phyloP scores from a whole-genome alignment of 2,797 vertebrate genomes.

The Oryzias sinensis region DNA sequence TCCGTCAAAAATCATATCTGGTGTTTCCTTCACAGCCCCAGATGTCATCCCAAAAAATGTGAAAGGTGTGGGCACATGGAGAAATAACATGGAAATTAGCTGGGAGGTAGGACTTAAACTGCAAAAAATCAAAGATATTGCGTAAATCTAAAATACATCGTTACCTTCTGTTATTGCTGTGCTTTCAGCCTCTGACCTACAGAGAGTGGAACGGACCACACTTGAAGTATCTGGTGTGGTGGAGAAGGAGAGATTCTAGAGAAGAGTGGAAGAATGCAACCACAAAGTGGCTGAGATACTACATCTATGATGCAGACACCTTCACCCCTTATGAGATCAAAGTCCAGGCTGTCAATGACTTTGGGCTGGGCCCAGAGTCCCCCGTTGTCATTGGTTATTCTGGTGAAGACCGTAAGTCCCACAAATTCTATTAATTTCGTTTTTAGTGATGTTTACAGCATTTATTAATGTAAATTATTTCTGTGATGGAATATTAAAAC shows the following conservation, averaged over 20 bases:
- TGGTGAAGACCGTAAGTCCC: constrained; percentile 95
- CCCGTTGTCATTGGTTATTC: constrained; percentile 89
- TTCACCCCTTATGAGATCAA: constrained; percentile 96
- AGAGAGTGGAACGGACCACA: constrained; percentile 93
- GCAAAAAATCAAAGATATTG: not conserved
- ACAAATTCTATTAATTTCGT: not conserved
- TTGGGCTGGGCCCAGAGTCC: constrained; percentile 90
- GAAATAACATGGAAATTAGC: constrained; percentile 98
- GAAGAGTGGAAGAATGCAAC: constrained; percentile 94
- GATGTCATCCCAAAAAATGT: constrained; percentile 90
- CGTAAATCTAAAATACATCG: not conserved
- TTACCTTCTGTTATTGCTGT: not conserved
- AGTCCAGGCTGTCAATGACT: constrained; percentile 94
- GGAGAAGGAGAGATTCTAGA: constrained; percentile 86
- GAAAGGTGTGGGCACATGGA: constrained; percentile 89
- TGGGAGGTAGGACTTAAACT: constrained; percentile 83
- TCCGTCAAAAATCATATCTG: not conserved
- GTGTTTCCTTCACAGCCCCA: constrained; percentile 81
- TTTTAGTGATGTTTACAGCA: not conserved
- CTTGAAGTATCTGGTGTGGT: constrained; percentile 91
- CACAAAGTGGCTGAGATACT: constrained; percentile 84
- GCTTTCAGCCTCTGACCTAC: constrained; percentile 75
- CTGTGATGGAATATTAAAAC: too few species aligned
- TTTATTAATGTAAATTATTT: too few species aligned
- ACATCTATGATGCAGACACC: constrained; percentile 91